A percentile compares a stretch with the other conserved stretches of the same genome.
These are phyloP conservation scores for Sarcophaga subvicina DNA, from an alignment of 2,888 invertebrate genomes.

Conservation along the genomic window DNA sequence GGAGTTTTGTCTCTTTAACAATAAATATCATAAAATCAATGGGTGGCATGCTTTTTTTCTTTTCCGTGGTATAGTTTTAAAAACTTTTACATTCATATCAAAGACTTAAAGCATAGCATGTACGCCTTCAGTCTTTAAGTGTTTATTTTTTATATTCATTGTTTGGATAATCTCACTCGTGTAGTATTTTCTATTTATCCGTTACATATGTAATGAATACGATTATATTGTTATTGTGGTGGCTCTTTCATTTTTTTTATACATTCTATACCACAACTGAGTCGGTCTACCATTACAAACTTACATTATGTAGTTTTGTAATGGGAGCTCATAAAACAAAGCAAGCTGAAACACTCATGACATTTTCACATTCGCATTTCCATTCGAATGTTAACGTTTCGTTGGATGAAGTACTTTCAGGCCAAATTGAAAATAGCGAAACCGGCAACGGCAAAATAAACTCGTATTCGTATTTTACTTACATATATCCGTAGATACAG, in stretches of 20 bases:
- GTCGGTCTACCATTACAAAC: conserved; percentile 61
- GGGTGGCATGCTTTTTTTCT: too few relatives aligned
- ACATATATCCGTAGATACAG: neutral
- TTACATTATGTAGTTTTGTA: conserved; percentile 63
- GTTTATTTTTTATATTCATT: neutral
- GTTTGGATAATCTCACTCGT: conserved; percentile 6
- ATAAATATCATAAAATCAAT: too few relatives aligned
- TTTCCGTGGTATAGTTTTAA: too few relatives aligned
- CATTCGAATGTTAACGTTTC: neutral
- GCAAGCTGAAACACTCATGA: neutral
- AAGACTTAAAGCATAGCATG: too few relatives aligned
- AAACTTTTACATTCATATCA: too few relatives aligned
- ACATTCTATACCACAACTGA: too few relatives aligned
- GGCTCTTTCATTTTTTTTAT: conserved; percentile 9
- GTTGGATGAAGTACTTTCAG: neutral
- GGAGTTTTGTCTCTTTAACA: too few relatives aligned
- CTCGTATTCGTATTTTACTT: neutral
- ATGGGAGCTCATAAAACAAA: conserved; percentile 60
- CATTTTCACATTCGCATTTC: neutral
- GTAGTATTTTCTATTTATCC: neutral
- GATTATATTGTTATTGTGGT: neutral
- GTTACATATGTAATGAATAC: conserved; percentile 35
- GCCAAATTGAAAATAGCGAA: neutral
- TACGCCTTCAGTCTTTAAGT: conserved; percentile 2
- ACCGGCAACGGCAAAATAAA: neutral